Conservation (phyloP, 2,888 invertebrate species). For the Tetanocera ferruginea region DNA sequence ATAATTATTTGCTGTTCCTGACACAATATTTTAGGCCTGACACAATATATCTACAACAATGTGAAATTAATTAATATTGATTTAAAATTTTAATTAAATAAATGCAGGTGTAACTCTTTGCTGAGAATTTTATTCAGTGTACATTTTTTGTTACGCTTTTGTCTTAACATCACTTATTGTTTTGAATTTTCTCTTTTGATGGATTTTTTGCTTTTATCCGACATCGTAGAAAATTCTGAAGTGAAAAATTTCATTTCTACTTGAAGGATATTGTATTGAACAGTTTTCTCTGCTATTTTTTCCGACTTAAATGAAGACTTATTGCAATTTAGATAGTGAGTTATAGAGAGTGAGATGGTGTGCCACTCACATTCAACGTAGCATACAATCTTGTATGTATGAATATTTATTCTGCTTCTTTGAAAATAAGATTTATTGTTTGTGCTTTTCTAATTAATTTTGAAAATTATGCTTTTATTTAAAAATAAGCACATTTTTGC, state of each 20-base stretch:
- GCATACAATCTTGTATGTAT: too few relatives aligned
- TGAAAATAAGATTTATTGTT: not conserved
- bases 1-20: too few relatives aligned
- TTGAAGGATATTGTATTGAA: constrained; percentile 1
- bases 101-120: too few relatives aligned
- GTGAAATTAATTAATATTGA: too few relatives aligned
- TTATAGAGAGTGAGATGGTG: not conserved
- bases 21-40: too few relatives aligned
- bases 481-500: too few relatives aligned
- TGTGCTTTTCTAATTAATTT: too few relatives aligned
- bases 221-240: not conserved
- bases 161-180: not conserved
- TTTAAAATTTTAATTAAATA: too few relatives aligned
- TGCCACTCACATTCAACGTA: not conserved
- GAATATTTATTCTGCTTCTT: not conserved
- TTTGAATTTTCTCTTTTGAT: not conserved
- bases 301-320: not conserved
- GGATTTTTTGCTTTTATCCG: not conserved
- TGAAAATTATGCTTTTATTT: too few relatives aligned
- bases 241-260: not conserved
- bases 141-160: not conserved
- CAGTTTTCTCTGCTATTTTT: not conserved
- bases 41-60: too few relatives aligned
- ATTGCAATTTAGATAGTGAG: not conserved
- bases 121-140: not conserved